phyloP scores from a whole-genome alignment of 2,113 vertebrate species.

The Corythornis vintsioides region DNA sequence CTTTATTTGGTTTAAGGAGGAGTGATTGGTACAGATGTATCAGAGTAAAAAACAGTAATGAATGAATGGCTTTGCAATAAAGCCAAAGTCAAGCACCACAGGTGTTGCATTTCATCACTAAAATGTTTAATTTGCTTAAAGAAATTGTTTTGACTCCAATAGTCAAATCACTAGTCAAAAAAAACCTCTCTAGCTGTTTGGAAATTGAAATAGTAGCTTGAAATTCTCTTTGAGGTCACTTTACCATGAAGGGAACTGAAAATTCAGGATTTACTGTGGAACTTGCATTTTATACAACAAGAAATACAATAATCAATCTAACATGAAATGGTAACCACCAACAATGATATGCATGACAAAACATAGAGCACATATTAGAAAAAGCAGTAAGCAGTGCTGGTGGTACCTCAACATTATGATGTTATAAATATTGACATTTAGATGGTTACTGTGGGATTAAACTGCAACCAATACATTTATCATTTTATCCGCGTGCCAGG shows the following conservation, averaged over 20 bases:
- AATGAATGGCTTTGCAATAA: not conserved
- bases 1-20: not conserved
- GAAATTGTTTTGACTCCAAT: not conserved
- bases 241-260: not conserved
- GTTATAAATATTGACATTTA: not conserved
- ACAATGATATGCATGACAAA: not conserved
- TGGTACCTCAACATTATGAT: not conserved
- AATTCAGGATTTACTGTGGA: not conserved
- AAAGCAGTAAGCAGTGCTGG: not conserved
- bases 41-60: not conserved
- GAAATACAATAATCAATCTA: not conserved
- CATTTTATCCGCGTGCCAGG: not conserved
- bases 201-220: not conserved
- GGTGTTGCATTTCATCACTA: rapidly evolving
- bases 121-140: not conserved
- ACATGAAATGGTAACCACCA: not conserved
- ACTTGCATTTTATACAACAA: not conserved
- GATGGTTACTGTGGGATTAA: not conserved
- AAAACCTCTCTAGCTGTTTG: not conserved
- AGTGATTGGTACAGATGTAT: not conserved
- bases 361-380: not conserved
- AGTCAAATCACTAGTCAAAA: not conserved
- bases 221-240: not conserved
- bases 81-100: not conserved
- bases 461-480: not conserved